Evolutionary conservation across 35 echinoderm and acorn worm species (phyloP), one percentile per base, ranked within the genome.

Genomic region (Holothuria glaberrima): DNA sequence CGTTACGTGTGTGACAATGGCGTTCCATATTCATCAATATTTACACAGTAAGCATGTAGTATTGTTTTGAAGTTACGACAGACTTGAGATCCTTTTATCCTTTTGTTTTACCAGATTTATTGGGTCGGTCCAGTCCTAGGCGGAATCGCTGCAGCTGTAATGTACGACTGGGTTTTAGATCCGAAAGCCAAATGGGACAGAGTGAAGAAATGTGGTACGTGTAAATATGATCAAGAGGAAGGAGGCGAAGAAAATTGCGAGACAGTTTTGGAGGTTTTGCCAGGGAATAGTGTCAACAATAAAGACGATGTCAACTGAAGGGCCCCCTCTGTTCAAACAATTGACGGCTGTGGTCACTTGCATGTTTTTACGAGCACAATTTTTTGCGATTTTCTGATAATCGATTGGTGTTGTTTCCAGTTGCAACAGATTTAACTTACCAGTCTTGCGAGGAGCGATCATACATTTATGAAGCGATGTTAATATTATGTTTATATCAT

Each of bases 41-140:
- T 29, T 20, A 69, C 66, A 10, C 7, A 13, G 66, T 33, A 69
- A 33, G 66, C 31, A 26, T 29, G 0, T 20, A 17, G 66, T n/a
- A 29, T 65, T 69, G 22, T 13, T 29, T 26, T 33, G 0, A 69
- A 12, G 24, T 4, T 29, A 21, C 31, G 9, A 20, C 16, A 54
- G 5, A 54, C 13, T 54, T 54, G 16, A 2, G 5, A 54, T 29
- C 20, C 62, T n/a, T 54, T 14, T 54, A 1, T 54, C 3, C 50
- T 12, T 17, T 54, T 54, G 16, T 14, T 54, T 54, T 9, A 54
- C 6, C 28, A 97, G 95, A 89, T 94, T 1, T 97, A 97, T 86
- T 97, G 95, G 95, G 86, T 91, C 21, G 95, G 95, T 34, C 95
- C 95, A 16, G 48, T 94, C 31, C 58, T 97, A 19, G 95, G 95